Evolutionary conservation across 1,140 invertebrate species (phyloP).

Genomic region (Bombyx mori): ASM3026992v2 NC_085109.1:6990501-6991000

Average conservation of each 20-base stretch:
- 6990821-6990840: constrained; percentile 32
- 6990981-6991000: no score
- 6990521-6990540: constrained; percentile 75
- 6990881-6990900: constrained; percentile 41
- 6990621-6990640: constrained; percentile 72
- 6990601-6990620: constrained; percentile 66
- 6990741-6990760: neutral
- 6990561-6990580: constrained; percentile 74
- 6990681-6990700: constrained; percentile 71
- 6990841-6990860: constrained; percentile 45
- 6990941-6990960: constrained; percentile 32
- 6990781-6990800: constrained; percentile 35
- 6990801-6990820: constrained; percentile 29
- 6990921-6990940: constrained; percentile 23
- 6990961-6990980: no score
- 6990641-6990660: constrained; percentile 60
- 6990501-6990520: constrained; percentile 71
- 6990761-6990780: neutral
- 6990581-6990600: constrained; percentile 72
- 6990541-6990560: constrained; percentile 74
- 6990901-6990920: constrained; percentile 39
- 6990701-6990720: constrained; percentile 47
- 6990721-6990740: neutral
- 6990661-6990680: constrained; percentile 61
- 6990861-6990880: constrained; percentile 31